Evolutionary conservation across 2,113 vertebrate species (phyloP).

Genomic region (Calidris pugnax): DNA sequence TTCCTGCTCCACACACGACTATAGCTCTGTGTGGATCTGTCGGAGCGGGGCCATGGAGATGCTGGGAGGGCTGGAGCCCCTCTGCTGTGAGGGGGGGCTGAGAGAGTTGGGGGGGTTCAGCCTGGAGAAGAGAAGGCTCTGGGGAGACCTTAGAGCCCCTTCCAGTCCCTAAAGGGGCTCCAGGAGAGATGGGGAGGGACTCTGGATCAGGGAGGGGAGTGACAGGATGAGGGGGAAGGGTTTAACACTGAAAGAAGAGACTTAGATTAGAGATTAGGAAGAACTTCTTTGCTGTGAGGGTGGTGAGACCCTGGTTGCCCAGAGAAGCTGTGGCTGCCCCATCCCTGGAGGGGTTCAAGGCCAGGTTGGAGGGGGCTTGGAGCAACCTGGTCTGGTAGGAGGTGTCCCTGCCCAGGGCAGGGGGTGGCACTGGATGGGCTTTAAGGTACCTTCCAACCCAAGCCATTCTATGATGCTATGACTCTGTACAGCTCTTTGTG

Average conservation of each 20-base stretch:
- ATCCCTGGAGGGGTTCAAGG: not conserved
- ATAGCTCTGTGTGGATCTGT: not conserved
- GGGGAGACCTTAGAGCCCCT: not conserved
- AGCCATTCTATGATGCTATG: not conserved
- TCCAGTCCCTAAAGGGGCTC: not conserved
- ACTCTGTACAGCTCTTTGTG: not conserved
- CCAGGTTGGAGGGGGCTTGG: not conserved
- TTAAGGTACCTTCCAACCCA: not conserved
- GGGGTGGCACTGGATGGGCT: not conserved
- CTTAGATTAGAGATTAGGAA: not conserved
- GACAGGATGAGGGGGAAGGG: accelerated
- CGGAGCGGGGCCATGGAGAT: not conserved
- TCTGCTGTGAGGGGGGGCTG: not conserved
- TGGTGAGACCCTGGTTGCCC: not conserved
- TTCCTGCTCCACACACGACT: not conserved
- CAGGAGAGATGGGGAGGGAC: not conserved
- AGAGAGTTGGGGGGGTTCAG: not conserved
- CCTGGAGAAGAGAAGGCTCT: not conserved
- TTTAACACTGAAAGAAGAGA: not conserved
- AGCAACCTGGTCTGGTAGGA: not conserved
- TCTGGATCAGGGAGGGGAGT: not conserved
- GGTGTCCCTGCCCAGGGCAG: not conserved
- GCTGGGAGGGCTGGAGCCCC: not conserved
- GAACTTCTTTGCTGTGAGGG: not conserved
- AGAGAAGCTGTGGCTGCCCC: not conserved